Base-by-base conservation (phyloP, 2,888 invertebrate genomes). In the Seira musarum region DNA sequence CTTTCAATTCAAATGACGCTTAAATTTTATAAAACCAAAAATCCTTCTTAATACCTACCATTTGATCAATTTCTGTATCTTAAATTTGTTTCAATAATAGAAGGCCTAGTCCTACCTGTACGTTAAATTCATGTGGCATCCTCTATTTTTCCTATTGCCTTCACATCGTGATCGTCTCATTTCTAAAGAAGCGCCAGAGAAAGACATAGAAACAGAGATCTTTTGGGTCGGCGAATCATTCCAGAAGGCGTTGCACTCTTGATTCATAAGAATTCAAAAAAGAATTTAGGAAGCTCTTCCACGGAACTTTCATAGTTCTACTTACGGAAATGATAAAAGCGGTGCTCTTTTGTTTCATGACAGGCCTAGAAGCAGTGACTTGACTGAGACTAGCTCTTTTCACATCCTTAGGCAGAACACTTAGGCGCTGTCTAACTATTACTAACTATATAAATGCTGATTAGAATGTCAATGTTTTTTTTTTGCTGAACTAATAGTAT, bases 311-410 rank as follows among this genome's bases (percentile, higher is more conserved):
- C 67, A 66, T 53, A 64, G 69, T 68, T 69, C 74, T 69, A 76
- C 69, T 75, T 75, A 75, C 22, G 76, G 35, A 40, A 40, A 40
- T 40, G 40, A 40, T 13, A 40, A 69, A 76, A 76, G 69, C 63
- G 76, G 76, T 76, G 68, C 76, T 76, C 69, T 76, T 13, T 64
- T 76, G 68, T 76, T 68, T 21, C 66, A 57, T 74, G 74, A 66
- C 67, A 67, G 40, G 21, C 35, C 40, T 40, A 8, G 13, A 40
- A 40, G n/a, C 40, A 40, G 6, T 40, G 40, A 40, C 65, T 13
- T 57, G 74, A 57, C 66, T 64, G 63, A 63, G 74, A 66, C 66
- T 74, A 60, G 57, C 60, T 21, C n/a, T 46, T 22, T 53, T 35
- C 72, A 40, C 13, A 6, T 40, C 40, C 6, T 8, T 6, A 13